Evolutionary conservation across 2,113 vertebrate genomes (phyloP), one percentile per base, ranked within the genome.

Genomic region (Proterorhinus semilunaris): DNA sequence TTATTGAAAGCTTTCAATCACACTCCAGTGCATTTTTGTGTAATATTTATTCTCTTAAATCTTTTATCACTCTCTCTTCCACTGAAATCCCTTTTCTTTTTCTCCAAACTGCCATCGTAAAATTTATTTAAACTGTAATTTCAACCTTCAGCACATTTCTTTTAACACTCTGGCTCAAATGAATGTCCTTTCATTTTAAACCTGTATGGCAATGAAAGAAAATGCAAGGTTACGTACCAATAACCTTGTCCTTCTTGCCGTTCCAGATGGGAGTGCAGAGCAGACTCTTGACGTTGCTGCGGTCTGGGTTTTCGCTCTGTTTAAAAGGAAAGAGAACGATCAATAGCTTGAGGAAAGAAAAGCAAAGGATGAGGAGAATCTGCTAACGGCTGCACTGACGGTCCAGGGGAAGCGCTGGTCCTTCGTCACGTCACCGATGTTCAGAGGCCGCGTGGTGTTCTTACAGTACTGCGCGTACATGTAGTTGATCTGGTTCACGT

Each of bases 171-270:
- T 21, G 2, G 21, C 21, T 21, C 21, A 21, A 21, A 21, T 21
- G 21, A 21, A 21, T 21, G 21, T 21, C 21, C 21, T 21, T 21
- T 21, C 21, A 21, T 21, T 21, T 21, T 21, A 21, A 21, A 1
- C 21, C 21, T 21, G 21, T 21, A 21, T 21, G 21, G 21, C 21
- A 21, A 2, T 1, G 21, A 21, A 21, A 21, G 21, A 21, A 21
- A 21, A 21, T 21, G 21, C 21, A 21, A 42, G 6, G 21, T 16
- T 10, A 55, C 9, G 1, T 94, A 99, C 98, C 97, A 91, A 99
- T 99, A 62, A 99, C 96, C 94, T 96, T 98, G 91, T 98, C 97
- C 90, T 98, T 99, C 89, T 98, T 99, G 49, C 95, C 95, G 62
- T 98, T 98, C 91, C 94, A 95, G 83, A 99, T 98, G 64, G 98